Evolutionary conservation across 2,888 invertebrate species (phyloP), one percentile per base, ranked within the genome.

Genomic region (Perithous albicinctus): DNA sequence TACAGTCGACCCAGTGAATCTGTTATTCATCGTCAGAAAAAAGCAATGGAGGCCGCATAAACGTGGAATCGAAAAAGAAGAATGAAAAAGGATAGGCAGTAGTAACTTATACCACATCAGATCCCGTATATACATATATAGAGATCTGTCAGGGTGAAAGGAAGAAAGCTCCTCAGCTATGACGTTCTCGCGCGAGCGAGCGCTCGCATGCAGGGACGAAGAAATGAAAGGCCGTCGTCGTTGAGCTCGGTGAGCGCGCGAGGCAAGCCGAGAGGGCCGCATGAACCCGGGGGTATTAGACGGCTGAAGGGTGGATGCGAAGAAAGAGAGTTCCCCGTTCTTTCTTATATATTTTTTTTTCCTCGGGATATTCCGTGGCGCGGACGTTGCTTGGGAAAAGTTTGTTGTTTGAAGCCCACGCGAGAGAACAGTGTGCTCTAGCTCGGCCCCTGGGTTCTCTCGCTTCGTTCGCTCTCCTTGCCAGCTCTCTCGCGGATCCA

Each of bases 311-410:
- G 92, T 92, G 92, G 92, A 92, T 92, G 91, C 91, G 91, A 92
- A 92, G 92, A 92, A 91, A 91, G 90, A 88, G 90, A 90, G 90
- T 91, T 90, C 90, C 89, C 89, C 89, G 89, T 90, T 88, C 77
- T 92, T 91, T 92, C 92, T 92, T 90, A 90, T 91, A 92, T 90
- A 91, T 91, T 90, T 90, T 87, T 87, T 88, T 88, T 86, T n/a
- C n/a, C 87, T 85, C 84, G 85, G 72, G 75, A 48, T 90, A 90
- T 90, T 89, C 89, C 88, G 75, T 73, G 70, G 78, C 89, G 78
- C 89, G 87, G 83, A 87, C 94, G 92, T 91, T 93, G 94, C 93
- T 94, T 94, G 94, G 94, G 94, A 94, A 94, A 94, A 94, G 94
- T 94, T 94, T 94, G 94, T 94, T 94, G 94, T 94, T 94, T 94